phyloP scores from a whole-genome alignment of 2,113 vertebrate genomes.

The Merops nubicus region DNA sequence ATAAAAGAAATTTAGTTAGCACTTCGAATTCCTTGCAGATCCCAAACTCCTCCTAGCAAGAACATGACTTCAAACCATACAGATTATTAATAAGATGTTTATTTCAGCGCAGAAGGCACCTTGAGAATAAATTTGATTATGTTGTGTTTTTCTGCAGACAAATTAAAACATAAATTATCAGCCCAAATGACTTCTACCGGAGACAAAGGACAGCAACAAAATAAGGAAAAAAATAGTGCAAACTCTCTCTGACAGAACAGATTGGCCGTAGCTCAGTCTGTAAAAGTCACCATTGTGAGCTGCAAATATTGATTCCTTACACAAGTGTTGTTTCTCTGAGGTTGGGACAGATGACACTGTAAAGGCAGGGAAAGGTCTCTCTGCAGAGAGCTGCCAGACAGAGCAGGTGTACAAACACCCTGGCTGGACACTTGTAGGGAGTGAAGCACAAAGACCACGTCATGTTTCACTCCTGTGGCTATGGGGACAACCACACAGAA shows the following conservation, averaged over 20 bases:
- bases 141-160: not conserved
- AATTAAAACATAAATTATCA: constrained; percentile 27
- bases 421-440: not conserved
- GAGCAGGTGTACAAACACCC: not conserved
- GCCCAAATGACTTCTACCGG: not conserved
- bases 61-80: not conserved
- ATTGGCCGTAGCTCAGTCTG: not conserved
- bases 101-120: constrained; percentile 23
- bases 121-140: constrained; percentile 10
- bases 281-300: not conserved
- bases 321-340: not conserved
- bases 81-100: constrained; percentile 10
- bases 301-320: not conserved
- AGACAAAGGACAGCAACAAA: not conserved
- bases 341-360: not conserved
- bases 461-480: rapidly evolving
- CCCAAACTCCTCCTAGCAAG: not conserved
- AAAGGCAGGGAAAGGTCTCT: not conserved
- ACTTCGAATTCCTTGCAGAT: not conserved
- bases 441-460: not conserved
- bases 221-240: not conserved
- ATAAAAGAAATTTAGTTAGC: not conserved
- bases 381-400: not conserved
- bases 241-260: not conserved
- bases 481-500: not conserved